Percentiles rank a stretch among this genome's conserved stretches.
These are phyloP conservation scores for Calephelis virginiensis DNA, from an alignment of 1,140 invertebrate genomes.

Conservation along the genomic window DNA sequence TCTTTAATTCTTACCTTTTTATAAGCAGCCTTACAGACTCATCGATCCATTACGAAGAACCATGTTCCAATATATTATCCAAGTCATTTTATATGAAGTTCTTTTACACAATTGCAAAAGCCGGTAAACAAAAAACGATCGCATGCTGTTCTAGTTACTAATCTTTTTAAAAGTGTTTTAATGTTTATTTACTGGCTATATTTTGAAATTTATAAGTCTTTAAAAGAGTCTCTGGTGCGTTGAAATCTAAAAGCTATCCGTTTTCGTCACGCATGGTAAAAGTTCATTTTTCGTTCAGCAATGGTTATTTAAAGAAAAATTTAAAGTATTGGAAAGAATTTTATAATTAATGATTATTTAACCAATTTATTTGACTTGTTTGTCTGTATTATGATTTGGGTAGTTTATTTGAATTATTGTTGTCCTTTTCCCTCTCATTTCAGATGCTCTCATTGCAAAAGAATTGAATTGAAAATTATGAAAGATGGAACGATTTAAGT, in stretches of 20 bases:
- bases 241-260: conserved; percentile 16
- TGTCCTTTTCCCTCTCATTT: too few species aligned
- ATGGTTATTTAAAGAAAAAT: not conserved
- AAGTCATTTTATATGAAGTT: not conserved
- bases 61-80: not conserved
- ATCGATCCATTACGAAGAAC: not conserved
- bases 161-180: conserved; percentile 13
- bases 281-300: conserved; percentile 4
- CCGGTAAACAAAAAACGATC: not conserved
- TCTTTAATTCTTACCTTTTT: too few species aligned
- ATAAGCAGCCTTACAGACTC: too few species aligned
- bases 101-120: not conserved
- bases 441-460: too few species aligned
- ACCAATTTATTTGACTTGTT: too few species aligned
- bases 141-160: conserved; percentile 8
- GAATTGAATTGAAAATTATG: too few species aligned
- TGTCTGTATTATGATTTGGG: too few species aligned
- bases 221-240: conserved; percentile 18
- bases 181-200: conserved; percentile 11
- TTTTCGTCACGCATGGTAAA: not conserved
- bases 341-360: too few species aligned
- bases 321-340: too few species aligned
- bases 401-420: too few species aligned
- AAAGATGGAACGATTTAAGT: too few species aligned
- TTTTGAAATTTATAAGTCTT: conserved; percentile 10